Base-by-base conservation (phyloP, 2,797 vertebrate genomes). In the Oreochromis grahami region DNA sequence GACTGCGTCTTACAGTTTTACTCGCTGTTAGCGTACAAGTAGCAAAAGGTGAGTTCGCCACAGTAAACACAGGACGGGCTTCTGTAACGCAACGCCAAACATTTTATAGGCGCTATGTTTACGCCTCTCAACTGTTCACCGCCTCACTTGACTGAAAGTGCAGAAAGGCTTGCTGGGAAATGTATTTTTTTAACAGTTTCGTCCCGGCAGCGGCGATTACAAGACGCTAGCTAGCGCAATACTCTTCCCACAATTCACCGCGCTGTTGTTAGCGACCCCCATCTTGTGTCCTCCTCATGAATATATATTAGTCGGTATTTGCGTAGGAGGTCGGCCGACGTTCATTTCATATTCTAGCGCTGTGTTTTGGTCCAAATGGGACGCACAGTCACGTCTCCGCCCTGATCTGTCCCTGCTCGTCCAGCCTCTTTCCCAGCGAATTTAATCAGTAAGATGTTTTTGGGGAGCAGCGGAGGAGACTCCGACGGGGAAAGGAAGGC, bases 251-350 rank as follows among this genome's bases (percentile, higher is more conserved):
- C 17, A 93, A 91, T 36, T 24, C 96, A 19, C 36, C 3, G 90
- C 92, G 88, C 84, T 93, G 90, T 94, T 94, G 91, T 93, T 68
- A 83, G 82, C 89, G 89, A 63, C 85, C 94, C 92, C 94, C 95
- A 94, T 96, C 93, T 94, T 95, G 92, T 92, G 78, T 92, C 90
- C 63, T 88, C 91, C 92, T 96, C 95, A 96, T 96, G 94, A 96
- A 96, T 96, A 96, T 96, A 95, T 93, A 96, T 72, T 76, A 89
- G 85, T 1, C 24, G 24, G 87, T 29, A 93, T 95, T 96, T 95
- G 95, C 95, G 94, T 96, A 95, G 94, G 93, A 93, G 92, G 96
- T 96, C 94, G 91, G 93, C 90, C 91, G 95, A 95, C 95, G 94
- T 95, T 96, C 94, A 95, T 96, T 96, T 94, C 94, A 95, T 96